Percentiles rank a stretch among this genome's conserved stretches.
Conservation (phyloP, 2,888 invertebrate genomes). For the Sepioteuthis lessoniana region DNA sequence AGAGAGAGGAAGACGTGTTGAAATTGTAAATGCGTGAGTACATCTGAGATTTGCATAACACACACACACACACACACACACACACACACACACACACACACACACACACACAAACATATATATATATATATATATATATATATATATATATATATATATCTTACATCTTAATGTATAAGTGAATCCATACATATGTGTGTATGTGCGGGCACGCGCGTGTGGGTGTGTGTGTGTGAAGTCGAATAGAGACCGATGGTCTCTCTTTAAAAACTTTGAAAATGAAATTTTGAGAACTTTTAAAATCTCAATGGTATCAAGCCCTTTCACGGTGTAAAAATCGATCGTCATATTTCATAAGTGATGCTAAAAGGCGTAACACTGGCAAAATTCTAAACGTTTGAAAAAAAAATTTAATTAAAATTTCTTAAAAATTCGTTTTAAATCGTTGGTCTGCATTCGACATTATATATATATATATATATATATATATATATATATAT, state of each 20-base stretch:
- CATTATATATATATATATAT: background rate
- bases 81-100: background rate
- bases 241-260: too few relatives aligned
- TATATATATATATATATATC: background rate
- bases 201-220: background rate
- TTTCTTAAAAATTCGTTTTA: too few relatives aligned
- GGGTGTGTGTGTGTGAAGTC: background rate
- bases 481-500: constrained; percentile 43
- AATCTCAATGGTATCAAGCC: too few relatives aligned
- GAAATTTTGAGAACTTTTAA: too few relatives aligned
- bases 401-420: too few relatives aligned
- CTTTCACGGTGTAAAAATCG: too few relatives aligned
- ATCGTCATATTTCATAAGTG: too few relatives aligned
- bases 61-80: background rate
- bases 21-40: too few relatives aligned
- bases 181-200: background rate
- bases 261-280: too few relatives aligned
- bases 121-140: background rate
- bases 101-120: background rate
- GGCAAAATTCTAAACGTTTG: too few relatives aligned
- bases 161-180: background rate
- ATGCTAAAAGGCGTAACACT: too few relatives aligned
- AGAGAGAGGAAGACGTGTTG: too few relatives aligned
- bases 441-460: background rate
- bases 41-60: background rate